These are phyloP conservation scores for Macquaria ambigua DNA, from an alignment of 2,113 vertebrate genomes.

Conservation along the genomic window DNA sequence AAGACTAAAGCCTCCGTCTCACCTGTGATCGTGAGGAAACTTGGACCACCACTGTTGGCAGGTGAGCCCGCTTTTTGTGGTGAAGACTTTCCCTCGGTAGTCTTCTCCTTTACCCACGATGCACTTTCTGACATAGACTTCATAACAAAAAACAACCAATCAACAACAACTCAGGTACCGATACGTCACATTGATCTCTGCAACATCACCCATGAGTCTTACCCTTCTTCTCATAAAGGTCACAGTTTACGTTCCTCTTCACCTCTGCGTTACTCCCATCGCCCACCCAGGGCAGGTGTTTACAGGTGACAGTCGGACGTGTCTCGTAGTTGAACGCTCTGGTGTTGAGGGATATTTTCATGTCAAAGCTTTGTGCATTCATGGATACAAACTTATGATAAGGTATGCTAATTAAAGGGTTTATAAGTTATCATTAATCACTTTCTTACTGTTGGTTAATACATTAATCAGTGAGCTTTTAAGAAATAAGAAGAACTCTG, in stretches of 20 bases:
- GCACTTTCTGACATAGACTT: constrained; percentile 93
- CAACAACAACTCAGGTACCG: neutral
- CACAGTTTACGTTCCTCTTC: constrained; percentile 90
- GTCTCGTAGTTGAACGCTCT: constrained; percentile 94
- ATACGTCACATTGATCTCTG: neutral
- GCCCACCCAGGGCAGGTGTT: constrained; percentile 92
- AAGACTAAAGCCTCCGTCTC: constrained; percentile 3
- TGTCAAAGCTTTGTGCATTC: neutral
- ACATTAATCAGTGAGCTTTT: neutral
- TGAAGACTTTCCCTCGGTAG: constrained; percentile 89
- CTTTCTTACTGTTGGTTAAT: neutral
- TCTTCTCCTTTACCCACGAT: constrained; percentile 87
- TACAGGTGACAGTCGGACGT: constrained; percentile 87
- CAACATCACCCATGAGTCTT: constrained; percentile 16
- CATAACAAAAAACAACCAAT: neutral
- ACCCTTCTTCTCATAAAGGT: constrained; percentile 98
- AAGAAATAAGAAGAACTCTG: neutral
- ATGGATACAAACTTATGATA: neutral
- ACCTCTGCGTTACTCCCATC: constrained; percentile 84
- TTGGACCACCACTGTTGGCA: constrained; percentile 94
- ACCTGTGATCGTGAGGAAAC: constrained; percentile 96
- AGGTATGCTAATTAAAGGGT: neutral
- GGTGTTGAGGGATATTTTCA: constrained; percentile 13
- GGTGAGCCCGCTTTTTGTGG: constrained; percentile 84
- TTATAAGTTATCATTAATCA: neutral